A percentile compares a stretch with the other conserved stretches of the same genome.
phyloP scores from a whole-genome alignment of 2,888 invertebrate species.

The Nemotelus pantherinus region DNA sequence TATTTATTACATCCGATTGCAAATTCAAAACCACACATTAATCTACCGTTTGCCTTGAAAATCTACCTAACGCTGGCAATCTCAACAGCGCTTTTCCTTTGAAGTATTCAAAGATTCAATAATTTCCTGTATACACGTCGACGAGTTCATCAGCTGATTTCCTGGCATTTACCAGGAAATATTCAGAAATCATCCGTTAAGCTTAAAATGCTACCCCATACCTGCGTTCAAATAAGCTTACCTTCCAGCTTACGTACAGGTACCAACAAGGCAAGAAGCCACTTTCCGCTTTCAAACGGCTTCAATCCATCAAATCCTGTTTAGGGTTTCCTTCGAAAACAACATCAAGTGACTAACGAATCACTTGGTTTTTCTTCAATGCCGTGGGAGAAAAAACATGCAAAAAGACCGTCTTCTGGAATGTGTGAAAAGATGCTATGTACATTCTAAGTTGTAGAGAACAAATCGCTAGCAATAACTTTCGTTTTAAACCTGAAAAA shows the following conservation, averaged over 20 bases:
- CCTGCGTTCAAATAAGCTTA: neutral
- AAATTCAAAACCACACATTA: too few relatives aligned
- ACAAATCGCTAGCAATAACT: neutral
- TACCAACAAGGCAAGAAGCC: constrained; percentile 29
- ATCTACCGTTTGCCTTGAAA: too few relatives aligned
- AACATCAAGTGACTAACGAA: constrained; percentile 43
- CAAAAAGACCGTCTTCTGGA: constrained; percentile 11
- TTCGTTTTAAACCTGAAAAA: too few relatives aligned
- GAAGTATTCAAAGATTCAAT: constrained; percentile 20
- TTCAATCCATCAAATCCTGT: constrained; percentile 46
- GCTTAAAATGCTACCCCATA: constrained; percentile 12
- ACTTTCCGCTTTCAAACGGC: constrained; percentile 40
- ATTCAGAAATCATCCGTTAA: constrained; percentile 36
- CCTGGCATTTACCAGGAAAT: constrained; percentile 38
- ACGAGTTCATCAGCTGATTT: constrained; percentile 44
- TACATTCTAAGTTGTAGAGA: neutral
- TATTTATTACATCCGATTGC: too few relatives aligned
- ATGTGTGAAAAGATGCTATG: neutral
- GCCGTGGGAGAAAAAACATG: constrained; percentile 2
- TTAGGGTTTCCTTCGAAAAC: constrained; percentile 39
- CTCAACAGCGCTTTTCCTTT: constrained; percentile 5
- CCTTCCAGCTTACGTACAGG: neutral
- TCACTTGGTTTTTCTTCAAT: constrained; percentile 17
- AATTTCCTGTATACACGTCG: constrained; percentile 39
- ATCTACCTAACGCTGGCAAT: neutral